phyloP scores from a whole-genome alignment of 2,888 invertebrate species.

The Polietes domitor region DNA sequence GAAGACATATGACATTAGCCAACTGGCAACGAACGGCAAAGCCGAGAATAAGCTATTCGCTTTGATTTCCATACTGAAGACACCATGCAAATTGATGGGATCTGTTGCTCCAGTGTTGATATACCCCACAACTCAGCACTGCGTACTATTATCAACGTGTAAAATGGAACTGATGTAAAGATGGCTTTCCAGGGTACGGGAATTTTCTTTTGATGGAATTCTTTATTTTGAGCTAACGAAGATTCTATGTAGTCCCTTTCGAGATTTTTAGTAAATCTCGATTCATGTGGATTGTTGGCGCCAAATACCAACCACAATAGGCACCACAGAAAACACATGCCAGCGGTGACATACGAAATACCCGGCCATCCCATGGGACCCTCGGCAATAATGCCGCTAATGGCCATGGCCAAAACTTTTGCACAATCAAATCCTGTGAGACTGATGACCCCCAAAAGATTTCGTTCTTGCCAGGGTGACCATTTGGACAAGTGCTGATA shows the following conservation, averaged over 20 bases:
- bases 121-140: conserved; percentile 87
- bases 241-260: conserved; percentile 84
- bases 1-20: conserved; percentile 80
- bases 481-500: conserved; percentile 86
- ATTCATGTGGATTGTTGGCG: conserved; percentile 83
- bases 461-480: conserved; percentile 85
- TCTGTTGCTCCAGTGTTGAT: too few species aligned
- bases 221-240: conserved; percentile 76
- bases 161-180: conserved; percentile 85
- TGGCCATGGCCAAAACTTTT: conserved; percentile 84
- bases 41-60: conserved; percentile 81
- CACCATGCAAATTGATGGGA: conserved; percentile 84
- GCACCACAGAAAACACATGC: conserved; percentile 82
- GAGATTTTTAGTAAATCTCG: conserved; percentile 82
- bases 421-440: conserved; percentile 86
- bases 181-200: conserved; percentile 85
- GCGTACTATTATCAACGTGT: conserved; percentile 82
- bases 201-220: conserved; percentile 73
- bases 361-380: conserved; percentile 85
- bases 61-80: conserved; percentile 84
- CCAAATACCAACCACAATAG: conserved; percentile 83
- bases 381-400: conserved; percentile 84
- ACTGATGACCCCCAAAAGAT: conserved; percentile 82
- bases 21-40: conserved; percentile 81
- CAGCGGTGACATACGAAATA: conserved; percentile 84